Percentiles rank a stretch among this genome's conserved stretches.
Evolutionary conservation across 2,113 vertebrate genomes (phyloP).

Genomic region (Ciconia maguari): DNA sequence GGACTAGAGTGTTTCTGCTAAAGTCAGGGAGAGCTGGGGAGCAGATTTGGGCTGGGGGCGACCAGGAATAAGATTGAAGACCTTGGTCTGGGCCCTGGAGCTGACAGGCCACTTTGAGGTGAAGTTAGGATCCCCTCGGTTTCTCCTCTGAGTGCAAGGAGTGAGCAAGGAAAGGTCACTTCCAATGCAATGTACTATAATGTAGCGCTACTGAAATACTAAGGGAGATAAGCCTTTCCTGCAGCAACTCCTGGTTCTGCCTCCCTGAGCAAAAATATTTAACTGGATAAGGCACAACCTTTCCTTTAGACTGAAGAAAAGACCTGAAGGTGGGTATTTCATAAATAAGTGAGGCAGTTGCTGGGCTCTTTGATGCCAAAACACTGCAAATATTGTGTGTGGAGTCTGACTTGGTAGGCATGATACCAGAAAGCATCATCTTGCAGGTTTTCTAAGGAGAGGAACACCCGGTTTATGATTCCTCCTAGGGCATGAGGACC

Average conservation of each 20-base stretch:
- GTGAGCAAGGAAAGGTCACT: not conserved
- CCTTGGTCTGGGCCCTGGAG: not conserved
- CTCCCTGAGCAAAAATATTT: not conserved
- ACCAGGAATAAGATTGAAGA: rapidly evolving
- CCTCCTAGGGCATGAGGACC: not conserved
- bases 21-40: not conserved
- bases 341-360: not conserved
- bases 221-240: not conserved
- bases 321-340: not conserved
- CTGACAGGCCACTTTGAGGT: not conserved
- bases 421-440: not conserved
- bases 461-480: not conserved
- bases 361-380: not conserved
- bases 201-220: not conserved
- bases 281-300: not conserved
- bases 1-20: not conserved
- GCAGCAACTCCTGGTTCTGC: not conserved
- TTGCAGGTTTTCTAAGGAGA: not conserved
- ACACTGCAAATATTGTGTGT: not conserved
- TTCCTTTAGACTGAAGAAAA: not conserved
- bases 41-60: not conserved
- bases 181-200: not conserved
- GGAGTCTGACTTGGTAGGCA: not conserved
- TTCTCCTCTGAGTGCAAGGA: not conserved
- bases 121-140: not conserved